phyloP scores from a whole-genome alignment of 2,797 vertebrate species.

The Ptychobarbus kaznakovi region DNA sequence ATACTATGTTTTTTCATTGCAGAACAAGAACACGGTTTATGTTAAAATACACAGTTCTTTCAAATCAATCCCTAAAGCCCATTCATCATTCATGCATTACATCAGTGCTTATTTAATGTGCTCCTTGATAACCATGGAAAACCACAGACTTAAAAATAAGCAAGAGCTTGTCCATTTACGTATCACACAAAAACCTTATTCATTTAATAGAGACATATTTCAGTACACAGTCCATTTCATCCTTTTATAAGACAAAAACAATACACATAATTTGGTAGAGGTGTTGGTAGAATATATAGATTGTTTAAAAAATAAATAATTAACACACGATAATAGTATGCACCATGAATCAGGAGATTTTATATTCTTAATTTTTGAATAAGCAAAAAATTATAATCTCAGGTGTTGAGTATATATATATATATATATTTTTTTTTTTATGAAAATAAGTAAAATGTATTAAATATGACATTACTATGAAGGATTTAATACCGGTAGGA shows the following conservation, averaged over 20 bases:
- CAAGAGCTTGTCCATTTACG: neutral
- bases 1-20: slow-evolving; percentile 7
- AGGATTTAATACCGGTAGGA: neutral
- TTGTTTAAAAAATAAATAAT: neutral
- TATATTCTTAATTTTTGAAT: neutral
- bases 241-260: slow-evolving; percentile 14
- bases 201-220: neutral
- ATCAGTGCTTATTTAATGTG: slow-evolving; percentile 32
- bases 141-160: neutral
- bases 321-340: neutral
- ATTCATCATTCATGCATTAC: slow-evolving; percentile 27
- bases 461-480: neutral
- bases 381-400: neutral
- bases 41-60: slow-evolving; percentile 21
- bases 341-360: slow-evolving; percentile 11
- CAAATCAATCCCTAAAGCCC: neutral
- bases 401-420: neutral
- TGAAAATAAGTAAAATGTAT: neutral
- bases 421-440: no score
- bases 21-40: slow-evolving; percentile 13
- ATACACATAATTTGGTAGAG: slow-evolving; percentile 19
- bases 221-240: slow-evolving; percentile 4
- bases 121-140: slow-evolving; percentile 23
- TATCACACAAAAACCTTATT: slow-evolving; percentile 22
- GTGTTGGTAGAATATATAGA: slow-evolving; percentile 8